Evolutionary conservation across 2,113 vertebrate genomes (phyloP).

Genomic region (Scopus umbretta): DNA sequence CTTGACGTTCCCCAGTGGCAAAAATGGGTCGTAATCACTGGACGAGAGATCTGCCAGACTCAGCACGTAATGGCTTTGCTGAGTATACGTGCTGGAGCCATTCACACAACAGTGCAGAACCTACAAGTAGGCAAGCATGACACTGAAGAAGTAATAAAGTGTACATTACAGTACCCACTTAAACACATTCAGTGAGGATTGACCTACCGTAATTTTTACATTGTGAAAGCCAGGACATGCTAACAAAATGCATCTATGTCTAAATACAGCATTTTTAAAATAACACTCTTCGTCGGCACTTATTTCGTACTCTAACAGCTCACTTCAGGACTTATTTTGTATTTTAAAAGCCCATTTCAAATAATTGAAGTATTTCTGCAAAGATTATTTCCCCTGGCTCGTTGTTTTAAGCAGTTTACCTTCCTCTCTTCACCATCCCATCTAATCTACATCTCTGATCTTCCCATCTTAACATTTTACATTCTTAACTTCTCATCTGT

Average conservation of each 20-base stretch:
- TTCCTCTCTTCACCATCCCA: neutral
- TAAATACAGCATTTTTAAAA: neutral
- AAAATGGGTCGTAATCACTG: constrained; percentile 87
- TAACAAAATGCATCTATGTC: too few species aligned
- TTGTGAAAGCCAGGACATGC: neutral
- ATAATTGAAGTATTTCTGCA: neutral
- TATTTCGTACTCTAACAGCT: neutral
- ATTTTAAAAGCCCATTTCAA: neutral
- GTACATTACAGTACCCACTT: neutral
- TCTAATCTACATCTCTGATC: neutral
- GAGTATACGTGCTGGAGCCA: constrained; percentile 88
- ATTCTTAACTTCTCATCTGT: neutral
- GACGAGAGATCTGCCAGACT: constrained; percentile 88
- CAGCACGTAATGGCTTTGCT: constrained; percentile 92
- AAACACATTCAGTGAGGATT: neutral
- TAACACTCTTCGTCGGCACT: neutral
- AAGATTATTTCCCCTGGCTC: neutral
- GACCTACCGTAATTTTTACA: neutral
- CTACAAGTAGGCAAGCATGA: constrained; percentile 57
- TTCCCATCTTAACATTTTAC: neutral
- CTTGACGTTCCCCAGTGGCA: constrained; percentile 84
- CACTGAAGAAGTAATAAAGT: neutral
- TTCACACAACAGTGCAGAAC: constrained; percentile 94
- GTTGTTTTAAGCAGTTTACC: neutral
- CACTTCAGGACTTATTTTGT: neutral